Base-by-base conservation (phyloP, 2,888 invertebrate genomes). In the Rotaria sp. region DNA sequence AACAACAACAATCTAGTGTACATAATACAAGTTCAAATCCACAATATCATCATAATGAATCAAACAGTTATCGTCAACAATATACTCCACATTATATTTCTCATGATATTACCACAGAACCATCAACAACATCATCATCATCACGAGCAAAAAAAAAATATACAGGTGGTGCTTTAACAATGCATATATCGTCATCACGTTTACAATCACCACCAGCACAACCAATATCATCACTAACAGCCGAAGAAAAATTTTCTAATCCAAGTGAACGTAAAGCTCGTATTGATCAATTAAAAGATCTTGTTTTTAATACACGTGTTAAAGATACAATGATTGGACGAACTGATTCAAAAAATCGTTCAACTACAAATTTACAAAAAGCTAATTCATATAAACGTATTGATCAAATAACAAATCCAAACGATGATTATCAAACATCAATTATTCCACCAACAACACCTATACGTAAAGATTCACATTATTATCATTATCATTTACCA, bases 241-340 rank as follows among this genome's bases (percentile, higher is more conserved):
- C 10, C 5, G 80, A 80, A 45, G 80, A 80, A 80, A 80, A 80
- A 41, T 80, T 80, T 45, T n/a, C 41, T 26, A 80, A 80, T 80
- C 80, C 80, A 45, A 80, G 41, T n/a, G 80, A 80, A 45, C 80
- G 80, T 41, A 50, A 55, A 84, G 84, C 84, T n/a, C 84, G 84
- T 38, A 84, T 84, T 55, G 84, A 84, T 84, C 84, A 84, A 21
- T 52, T 84, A 35, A 84, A 84, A 55, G 84, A 84, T 84, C 24
- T 84, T 15, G 84, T 84, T 35, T 84, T 84, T 35, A 84, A 55
- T 52, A 35, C 80, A 45, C 80, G 80, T 21, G n/a, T 80, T n/a
- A 80, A 80, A 80, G 80, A 80, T 26, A 80, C 80, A 15, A 80
- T 80, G 80, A 11, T 80, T 80, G 80, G 80, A 45, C 80, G 80